These are phyloP conservation scores for Hololepta plana DNA, from an alignment of 2,888 invertebrate species.

Conservation along the genomic window DNA sequence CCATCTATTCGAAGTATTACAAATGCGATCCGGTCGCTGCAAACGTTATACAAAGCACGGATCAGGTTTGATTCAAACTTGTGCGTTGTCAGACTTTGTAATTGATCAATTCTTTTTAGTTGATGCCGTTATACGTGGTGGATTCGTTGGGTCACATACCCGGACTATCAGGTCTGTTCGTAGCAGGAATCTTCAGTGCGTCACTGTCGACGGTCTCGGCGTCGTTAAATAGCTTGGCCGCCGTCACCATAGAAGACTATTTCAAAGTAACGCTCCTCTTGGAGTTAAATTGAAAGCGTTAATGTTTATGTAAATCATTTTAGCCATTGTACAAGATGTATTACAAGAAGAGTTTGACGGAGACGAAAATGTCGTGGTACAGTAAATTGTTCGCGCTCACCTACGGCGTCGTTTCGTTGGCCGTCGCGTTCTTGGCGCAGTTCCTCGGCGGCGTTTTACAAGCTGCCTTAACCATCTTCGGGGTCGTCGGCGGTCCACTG, in stretches of 20 bases:
- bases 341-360: too few species aligned
- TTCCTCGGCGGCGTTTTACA: constrained; percentile 67
- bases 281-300: too few species aligned
- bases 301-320: too few species aligned
- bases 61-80: constrained; percentile 31
- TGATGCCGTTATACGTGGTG: constrained; percentile 59
- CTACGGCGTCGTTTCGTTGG: constrained; percentile 57
- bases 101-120: constrained; percentile 12
- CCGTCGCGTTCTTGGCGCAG: constrained; percentile 61
- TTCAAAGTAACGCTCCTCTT: constrained; percentile 36
- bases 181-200: constrained; percentile 76
- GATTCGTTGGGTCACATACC: constrained; percentile 48
- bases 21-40: constrained; percentile 57
- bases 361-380: background rate
- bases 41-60: constrained; percentile 39
- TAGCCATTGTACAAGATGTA: too few species aligned
- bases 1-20: constrained; percentile 57
- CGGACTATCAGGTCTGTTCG: constrained; percentile 70
- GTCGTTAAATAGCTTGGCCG: constrained; percentile 70
- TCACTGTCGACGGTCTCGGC: constrained; percentile 79
- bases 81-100: too few species aligned
- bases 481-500: constrained; percentile 69
- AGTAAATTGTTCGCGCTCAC: constrained; percentile 46
- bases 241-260: constrained; percentile 77
- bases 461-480: constrained; percentile 65